phyloP scores from a whole-genome alignment of 2,888 invertebrate species.

The Polydrusus tereticollis region DNA sequence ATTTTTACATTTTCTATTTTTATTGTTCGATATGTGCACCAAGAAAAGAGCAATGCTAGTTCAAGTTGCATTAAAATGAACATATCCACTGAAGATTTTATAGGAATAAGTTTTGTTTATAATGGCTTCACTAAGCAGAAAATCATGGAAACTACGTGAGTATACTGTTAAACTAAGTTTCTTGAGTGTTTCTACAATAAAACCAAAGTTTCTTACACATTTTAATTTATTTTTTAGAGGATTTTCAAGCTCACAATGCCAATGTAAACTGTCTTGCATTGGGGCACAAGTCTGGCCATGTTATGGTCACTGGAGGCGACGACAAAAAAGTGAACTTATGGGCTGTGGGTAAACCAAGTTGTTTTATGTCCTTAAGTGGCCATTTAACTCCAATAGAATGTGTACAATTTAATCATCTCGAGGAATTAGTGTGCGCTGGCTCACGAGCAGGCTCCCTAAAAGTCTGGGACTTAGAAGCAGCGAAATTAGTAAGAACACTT shows the following conservation, averaged over 20 bases:
- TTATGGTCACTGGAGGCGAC: conserved; percentile 94
- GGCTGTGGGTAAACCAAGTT: conserved; percentile 95
- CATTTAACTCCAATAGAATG: conserved; percentile 95
- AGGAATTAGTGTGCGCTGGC: conserved; percentile 95
- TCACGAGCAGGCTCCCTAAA: conserved; percentile 94
- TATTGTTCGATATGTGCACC: conserved; percentile 44
- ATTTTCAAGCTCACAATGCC: conserved; percentile 88
- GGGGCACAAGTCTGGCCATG: conserved; percentile 92
- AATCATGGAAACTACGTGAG: conserved; percentile 90
- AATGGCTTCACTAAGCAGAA: conserved; percentile 69
- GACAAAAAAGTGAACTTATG: conserved; percentile 98
- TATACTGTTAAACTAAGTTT: conserved; percentile 54
- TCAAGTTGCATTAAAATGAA: conserved; percentile 60
- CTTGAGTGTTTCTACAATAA: conserved; percentile 2
- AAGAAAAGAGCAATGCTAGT: conserved; percentile 57
- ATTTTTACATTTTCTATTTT: conserved; percentile 54
- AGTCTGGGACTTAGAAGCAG: conserved; percentile 94
- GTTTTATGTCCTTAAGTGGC: conserved; percentile 95
- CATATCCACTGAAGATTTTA: conserved; percentile 51
- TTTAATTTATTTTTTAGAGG: conserved; percentile 73
- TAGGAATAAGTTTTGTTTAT: conserved; percentile 47
- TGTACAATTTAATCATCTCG: conserved; percentile 93
- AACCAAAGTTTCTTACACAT: neutral
- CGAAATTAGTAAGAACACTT: conserved; percentile 90
- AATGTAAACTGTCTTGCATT: conserved; percentile 91